A percentile compares a stretch with the other conserved stretches of the same genome.
Evolutionary conservation across 2,797 vertebrate species (phyloP).

Genomic region (Mastacembelus armatus): DNA sequence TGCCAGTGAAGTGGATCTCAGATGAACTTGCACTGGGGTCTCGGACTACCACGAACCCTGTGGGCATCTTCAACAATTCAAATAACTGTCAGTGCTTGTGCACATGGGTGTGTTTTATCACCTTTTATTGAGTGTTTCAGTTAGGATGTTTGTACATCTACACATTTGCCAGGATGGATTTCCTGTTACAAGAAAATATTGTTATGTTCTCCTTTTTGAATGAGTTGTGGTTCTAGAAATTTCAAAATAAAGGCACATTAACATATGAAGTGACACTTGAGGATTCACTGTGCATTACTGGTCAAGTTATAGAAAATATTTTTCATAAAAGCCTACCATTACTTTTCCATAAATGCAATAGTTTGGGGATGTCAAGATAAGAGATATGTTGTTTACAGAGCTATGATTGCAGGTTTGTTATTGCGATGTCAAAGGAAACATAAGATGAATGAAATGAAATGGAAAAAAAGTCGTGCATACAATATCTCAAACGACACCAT

Average conservation of each 20-base stretch:
- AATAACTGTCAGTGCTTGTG: background rate
- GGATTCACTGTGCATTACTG: too few species aligned
- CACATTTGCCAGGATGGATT: slow-evolving; percentile 29
- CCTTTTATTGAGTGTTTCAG: slow-evolving; percentile 31
- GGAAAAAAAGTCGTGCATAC: background rate
- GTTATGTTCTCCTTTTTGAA: background rate
- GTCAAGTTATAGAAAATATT: too few species aligned
- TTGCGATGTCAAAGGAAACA: slow-evolving; percentile 32
- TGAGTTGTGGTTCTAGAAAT: background rate
- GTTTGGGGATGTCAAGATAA: background rate
- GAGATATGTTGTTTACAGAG: background rate
- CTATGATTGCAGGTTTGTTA: background rate
- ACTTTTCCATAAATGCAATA: background rate
- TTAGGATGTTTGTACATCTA: slow-evolving; percentile 22
- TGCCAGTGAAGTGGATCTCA: background rate
- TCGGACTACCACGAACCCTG: background rate
- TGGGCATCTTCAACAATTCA: too few species aligned
- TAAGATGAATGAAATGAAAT: slow-evolving; percentile 17
- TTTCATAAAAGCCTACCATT: too few species aligned
- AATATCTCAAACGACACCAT: slow-evolving; percentile 16
- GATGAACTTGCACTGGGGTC: background rate
- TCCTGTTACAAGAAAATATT: slow-evolving; percentile 32
- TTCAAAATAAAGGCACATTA: background rate
- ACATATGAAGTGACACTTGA: too few species aligned
- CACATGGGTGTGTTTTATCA: slow-evolving; percentile 41